These are phyloP conservation scores for Drosophila eugracilis DNA, from an alignment of 1,140 invertebrate genomes.

Conservation along the genomic window DNA sequence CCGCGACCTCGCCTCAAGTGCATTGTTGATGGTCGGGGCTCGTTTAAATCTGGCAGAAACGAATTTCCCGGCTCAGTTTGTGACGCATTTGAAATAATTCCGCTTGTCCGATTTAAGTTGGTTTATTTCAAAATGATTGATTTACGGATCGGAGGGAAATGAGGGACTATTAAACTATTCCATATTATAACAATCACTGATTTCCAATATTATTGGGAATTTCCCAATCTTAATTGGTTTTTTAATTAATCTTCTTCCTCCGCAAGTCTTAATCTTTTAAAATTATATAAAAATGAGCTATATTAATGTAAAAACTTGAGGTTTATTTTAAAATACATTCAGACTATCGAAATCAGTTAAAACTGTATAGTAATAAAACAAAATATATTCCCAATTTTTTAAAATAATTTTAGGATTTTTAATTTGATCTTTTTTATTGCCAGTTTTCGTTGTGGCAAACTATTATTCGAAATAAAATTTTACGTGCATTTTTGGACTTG, in stretches of 20 bases:
- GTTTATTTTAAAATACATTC: no score
- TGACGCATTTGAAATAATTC: slow-evolving; percentile 15
- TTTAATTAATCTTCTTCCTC: no score
- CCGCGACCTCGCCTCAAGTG: slow-evolving; percentile 47
- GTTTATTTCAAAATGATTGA: slow-evolving; percentile 6
- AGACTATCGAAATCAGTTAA: no score
- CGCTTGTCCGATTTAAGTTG: slow-evolving; percentile 6
- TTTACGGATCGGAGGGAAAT: background rate
- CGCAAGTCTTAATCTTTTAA: no score
- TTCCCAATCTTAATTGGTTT: no score
- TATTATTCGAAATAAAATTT: background rate
- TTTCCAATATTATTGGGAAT: no score
- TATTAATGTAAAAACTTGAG: no score
- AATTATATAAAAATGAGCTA: no score
- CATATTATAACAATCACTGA: no score
- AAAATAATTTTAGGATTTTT: background rate
- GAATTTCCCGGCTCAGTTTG: slow-evolving; percentile 1
- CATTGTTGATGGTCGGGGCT: slow-evolving; percentile 26
- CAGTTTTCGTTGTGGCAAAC: background rate
- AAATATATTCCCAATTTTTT: no score
- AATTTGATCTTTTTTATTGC: background rate
- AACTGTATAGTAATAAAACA: no score
- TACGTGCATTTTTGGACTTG: background rate
- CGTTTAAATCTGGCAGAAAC: slow-evolving; percentile 7
- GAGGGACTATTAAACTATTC: no score